These are phyloP conservation scores for Xiphophorus maculatus DNA, from an alignment of 2,113 vertebrate genomes.

Conservation along the genomic window DNA sequence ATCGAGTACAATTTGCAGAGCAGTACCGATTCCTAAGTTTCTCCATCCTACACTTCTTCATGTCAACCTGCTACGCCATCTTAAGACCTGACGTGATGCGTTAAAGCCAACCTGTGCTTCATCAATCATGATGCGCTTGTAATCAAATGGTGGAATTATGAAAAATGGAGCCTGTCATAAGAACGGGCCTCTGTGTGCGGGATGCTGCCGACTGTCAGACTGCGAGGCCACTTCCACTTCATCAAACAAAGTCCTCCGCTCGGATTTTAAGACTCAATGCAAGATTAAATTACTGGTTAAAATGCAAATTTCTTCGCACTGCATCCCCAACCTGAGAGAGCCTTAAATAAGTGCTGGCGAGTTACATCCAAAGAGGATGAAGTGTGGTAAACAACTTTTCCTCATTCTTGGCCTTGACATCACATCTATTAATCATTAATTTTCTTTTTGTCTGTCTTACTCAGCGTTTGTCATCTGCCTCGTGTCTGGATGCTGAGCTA, in stretches of 20 bases:
- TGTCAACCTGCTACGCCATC: constrained; percentile 39
- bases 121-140: constrained; percentile 75
- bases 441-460: constrained; percentile 10
- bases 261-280: constrained; percentile 33
- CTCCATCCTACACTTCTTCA: constrained; percentile 27
- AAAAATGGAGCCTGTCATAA: constrained; percentile 79
- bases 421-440: constrained; percentile 61
- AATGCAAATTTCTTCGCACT: constrained; percentile 46
- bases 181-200: constrained; percentile 41
- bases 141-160: constrained; percentile 79
- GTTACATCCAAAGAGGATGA: constrained; percentile 31
- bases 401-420: constrained; percentile 37
- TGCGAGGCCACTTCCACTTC: constrained; percentile 54
- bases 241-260: constrained; percentile 45
- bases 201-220: constrained; percentile 63
- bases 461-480: constrained; percentile 45
- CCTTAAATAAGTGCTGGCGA: constrained; percentile 36
- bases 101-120: constrained; percentile 63
- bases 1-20: not conserved
- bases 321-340: constrained; percentile 23
- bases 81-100: constrained; percentile 26
- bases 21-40: not conserved
- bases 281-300: constrained; percentile 57
- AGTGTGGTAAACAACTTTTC: constrained; percentile 49
- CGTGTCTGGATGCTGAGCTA: constrained; percentile 56